Base-by-base conservation (phyloP, 64 coral and sea anemone species). In the Cladopsammia gracilis region DNA sequence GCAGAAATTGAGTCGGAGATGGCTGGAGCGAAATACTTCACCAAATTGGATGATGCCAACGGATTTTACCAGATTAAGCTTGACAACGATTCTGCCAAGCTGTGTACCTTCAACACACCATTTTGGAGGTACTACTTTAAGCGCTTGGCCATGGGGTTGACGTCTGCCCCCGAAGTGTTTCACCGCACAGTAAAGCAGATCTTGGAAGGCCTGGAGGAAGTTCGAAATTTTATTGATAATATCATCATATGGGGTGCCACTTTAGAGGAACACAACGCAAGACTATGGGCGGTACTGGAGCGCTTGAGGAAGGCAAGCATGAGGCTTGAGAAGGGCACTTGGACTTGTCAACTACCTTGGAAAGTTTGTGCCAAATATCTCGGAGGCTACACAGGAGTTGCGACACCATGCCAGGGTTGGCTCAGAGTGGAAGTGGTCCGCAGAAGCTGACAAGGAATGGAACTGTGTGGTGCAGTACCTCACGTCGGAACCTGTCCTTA, bases 121-220 rank as follows among this genome's bases (percentile, higher is more conserved):
- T 87, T 82, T 92, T 72, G 91, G 57, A 58, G 72, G 44, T 87
- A 78, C 75, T 46, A 12, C 75, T 78, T 78, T 52, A 34, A 34
- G 46, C n/a, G 2, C 1, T 13, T 5, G 19, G 22, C 4, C 70
- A 72, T 45, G 43, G 43, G 70, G 1, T 8, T 72, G 19, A 23
- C 79, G 15, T 85, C 62, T 82, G 42, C n/a, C n/a, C 82, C 75
- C 9, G 85, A 94, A 88, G 85, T 88, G 61, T 94, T 94, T 75
- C 85, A 94, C 34, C 72, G 79, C 89, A 76, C 84, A 47, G 71
- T 88, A 19, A 79, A 71, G 48, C 92, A 94, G 65, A 57, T 73
- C 48, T 82, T 94, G 18, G 58, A 94, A 50, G 75, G 75, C n/a
- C 70, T 93, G 18, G 83, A 94, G 8, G 64, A 62, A 47, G 22